Percentiles rank a stretch among this genome's conserved stretches.
phyloP scores from a whole-genome alignment of 1,140 invertebrate genomes.

The Heliconius nattereri region DNA sequence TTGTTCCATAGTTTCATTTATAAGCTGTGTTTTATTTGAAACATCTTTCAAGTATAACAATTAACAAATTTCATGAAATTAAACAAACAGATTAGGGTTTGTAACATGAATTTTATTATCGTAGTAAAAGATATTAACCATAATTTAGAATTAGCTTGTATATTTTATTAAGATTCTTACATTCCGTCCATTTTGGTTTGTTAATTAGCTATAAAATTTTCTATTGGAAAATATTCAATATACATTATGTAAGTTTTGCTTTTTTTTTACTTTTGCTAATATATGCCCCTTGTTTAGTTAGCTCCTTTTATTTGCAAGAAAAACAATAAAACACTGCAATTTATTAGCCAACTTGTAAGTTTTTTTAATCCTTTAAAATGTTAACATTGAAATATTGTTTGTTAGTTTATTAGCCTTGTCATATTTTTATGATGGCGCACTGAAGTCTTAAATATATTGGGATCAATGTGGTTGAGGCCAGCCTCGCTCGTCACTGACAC shows the following conservation, averaged over 20 bases:
- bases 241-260: conserved; percentile 63
- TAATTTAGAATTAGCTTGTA: conserved; percentile 47
- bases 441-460: conserved; percentile 76
- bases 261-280: conserved; percentile 57
- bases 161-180: conserved; percentile 72
- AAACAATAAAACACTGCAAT: conserved; percentile 27
- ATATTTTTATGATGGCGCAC: conserved; percentile 69
- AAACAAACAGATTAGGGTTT: neutral
- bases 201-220: conserved; percentile 77
- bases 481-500: conserved; percentile 51
- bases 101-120: conserved; percentile 28
- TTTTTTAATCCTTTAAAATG: neutral
- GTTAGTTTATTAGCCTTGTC: conserved; percentile 49
- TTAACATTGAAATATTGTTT: neutral
- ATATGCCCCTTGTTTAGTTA: conserved; percentile 24
- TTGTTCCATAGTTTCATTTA: neutral
- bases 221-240: conserved; percentile 73
- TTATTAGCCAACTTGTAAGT: neutral
- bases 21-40: neutral
- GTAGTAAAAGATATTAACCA: conserved; percentile 35
- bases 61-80: neutral
- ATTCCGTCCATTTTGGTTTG: conserved; percentile 79
- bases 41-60: neutral
- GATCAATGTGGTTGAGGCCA: conserved; percentile 77
- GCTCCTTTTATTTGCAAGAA: conserved; percentile 36